Evolutionary conservation across 1,140 invertebrate species (phyloP), one percentile per base, ranked within the genome.

Genomic region (Drosophila bocqueti): DNA sequence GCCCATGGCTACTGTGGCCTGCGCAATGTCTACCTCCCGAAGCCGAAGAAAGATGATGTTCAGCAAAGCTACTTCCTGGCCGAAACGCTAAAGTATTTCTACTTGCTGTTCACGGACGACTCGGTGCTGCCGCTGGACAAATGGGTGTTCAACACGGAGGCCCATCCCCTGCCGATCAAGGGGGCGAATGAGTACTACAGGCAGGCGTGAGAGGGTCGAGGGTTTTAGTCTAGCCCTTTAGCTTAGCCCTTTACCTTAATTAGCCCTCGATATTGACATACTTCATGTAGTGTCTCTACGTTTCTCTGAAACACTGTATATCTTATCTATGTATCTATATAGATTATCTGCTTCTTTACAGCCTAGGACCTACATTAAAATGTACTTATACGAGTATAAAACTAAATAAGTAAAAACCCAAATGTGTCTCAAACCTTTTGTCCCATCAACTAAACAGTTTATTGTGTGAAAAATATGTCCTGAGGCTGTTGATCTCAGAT

Each of bases 101-200:
- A 99, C 94, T 95, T 99, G 76, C 95, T 99, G 62, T 99, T 99
- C 95, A 97, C 98, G 55, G 98, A 99, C 71, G 98, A 99, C 93
- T 95, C 96, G 65, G 94, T 99, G 46, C 94, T 99, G 74, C 96
- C 97, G 6, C 94, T 99, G 42, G 97, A 99, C 93, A 96, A 99
- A 83, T 99, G 98, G 98, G 98, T 99, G 6, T 98, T 99, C 94
- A 99, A 99, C 93, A 99, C 99, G 1, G 99, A 99, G 94, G 99
- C 98, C n/a, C 99, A 99, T 94, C 97, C 98, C n/a, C 94, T 99
- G 67, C 98, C 98, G 21, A 96, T 99, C 68, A 96, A 95, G 93
- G 95, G 95, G 15, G 94, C 94, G 29, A 98, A 98, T 93, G 95
- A 96, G 4, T 94, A 95, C 61, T 97, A 97, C 81, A 94, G 96